A percentile compares a stretch with the other conserved stretches of the same genome.
Conservation (phyloP, 2,113 vertebrate species). For the Halichoeres trimaculatus region DNA sequence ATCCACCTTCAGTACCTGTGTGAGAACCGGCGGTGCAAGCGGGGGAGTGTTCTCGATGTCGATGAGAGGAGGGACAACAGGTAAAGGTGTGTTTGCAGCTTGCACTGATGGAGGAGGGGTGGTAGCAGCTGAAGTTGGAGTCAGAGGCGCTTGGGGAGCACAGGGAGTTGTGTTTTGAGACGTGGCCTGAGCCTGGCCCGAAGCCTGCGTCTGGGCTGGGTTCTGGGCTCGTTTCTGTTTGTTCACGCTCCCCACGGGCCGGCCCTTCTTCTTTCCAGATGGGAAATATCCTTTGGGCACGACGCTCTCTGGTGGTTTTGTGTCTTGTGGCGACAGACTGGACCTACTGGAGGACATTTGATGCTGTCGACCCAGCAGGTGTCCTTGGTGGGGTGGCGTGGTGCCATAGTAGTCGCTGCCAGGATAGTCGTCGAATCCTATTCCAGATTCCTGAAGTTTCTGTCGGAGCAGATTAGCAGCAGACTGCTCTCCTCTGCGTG, state of each 20-base stretch:
- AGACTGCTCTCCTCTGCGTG: slow-evolving; percentile 82
- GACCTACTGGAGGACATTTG: slow-evolving; percentile 77
- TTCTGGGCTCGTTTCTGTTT: slow-evolving; percentile 90
- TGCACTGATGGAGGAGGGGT: slow-evolving; percentile 35
- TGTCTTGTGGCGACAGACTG: slow-evolving; percentile 75
- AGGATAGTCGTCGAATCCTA: slow-evolving; percentile 83
- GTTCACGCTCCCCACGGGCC: slow-evolving; percentile 97
- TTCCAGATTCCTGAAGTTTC: slow-evolving; percentile 83
- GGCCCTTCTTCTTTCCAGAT: slow-evolving; percentile 97
- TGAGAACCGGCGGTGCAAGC: slow-evolving; percentile 69
- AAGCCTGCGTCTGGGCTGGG: slow-evolving; percentile 80
- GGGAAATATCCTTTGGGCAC: slow-evolving; percentile 98
- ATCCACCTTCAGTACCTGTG: slow-evolving; percentile 77
- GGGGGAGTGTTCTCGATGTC: slow-evolving; percentile 66
- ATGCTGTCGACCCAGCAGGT: slow-evolving; percentile 77
- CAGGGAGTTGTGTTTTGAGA: slow-evolving; percentile 43
- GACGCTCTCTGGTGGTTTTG: slow-evolving; percentile 71
- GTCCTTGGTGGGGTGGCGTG: slow-evolving; percentile 79
- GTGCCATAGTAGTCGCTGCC: slow-evolving; percentile 80
- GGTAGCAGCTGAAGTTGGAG: slow-evolving; percentile 46
- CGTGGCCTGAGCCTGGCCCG: slow-evolving; percentile 65
- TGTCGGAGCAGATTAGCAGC: slow-evolving; percentile 83
- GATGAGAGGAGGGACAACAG: slow-evolving; percentile 25
- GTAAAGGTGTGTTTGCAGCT: slow-evolving; percentile 28
- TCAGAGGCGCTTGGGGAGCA: slow-evolving; percentile 34